Evolutionary conservation across 1,140 invertebrate genomes (phyloP), one percentile per base, ranked within the genome.

Genomic region (Drosophila seguyi): DNA sequence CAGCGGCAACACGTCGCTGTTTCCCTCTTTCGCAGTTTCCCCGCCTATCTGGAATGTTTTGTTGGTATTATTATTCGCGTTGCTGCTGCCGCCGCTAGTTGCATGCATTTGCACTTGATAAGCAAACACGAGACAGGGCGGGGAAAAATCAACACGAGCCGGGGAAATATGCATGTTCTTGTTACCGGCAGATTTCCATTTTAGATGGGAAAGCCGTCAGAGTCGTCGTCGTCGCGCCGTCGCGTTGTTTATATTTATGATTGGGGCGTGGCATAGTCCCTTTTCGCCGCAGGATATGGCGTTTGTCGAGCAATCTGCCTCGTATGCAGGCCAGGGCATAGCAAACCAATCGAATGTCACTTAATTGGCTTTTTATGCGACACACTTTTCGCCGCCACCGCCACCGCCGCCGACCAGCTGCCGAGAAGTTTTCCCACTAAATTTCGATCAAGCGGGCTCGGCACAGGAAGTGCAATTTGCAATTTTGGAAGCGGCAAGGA

Each of bases 111-210:
- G 69, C 60, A 73, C 63, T 71, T 85, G 82, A 86, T 85, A 85
- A 85, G 82, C 82, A 86, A 85, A 85, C 79, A 81, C 62, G 77
- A 65, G 34, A 61, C 69, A 34, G 63, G 68, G 75, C 61, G 75
- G 47, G 69, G 62, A 53, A 45, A 87, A 87, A 84, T 87, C 84
- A 87, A 88, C 84, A 88, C 84, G 82, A 77, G 76, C 67, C 76
- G 79, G 58, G 76, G 82, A 55, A 80, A 84, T 84, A 77, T 87
- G 80, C 84, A 88, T 87, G 75, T 88, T 50, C 76, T 88, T 88
- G 82, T 77, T 88, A 87, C 71, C 84, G 76, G 75, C 73, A 88
- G 84, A 87, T 87, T 87, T 84, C 72, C 84, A 87, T 83, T 87
- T 87, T 87, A 87, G 84, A 87, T 87, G 84, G 68, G 67, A 69